A percentile compares a stretch with the other conserved stretches of the same genome.
Evolutionary conservation across 2,888 invertebrate genomes (phyloP).

Genomic region (Ophonus ardosiacus): DNA sequence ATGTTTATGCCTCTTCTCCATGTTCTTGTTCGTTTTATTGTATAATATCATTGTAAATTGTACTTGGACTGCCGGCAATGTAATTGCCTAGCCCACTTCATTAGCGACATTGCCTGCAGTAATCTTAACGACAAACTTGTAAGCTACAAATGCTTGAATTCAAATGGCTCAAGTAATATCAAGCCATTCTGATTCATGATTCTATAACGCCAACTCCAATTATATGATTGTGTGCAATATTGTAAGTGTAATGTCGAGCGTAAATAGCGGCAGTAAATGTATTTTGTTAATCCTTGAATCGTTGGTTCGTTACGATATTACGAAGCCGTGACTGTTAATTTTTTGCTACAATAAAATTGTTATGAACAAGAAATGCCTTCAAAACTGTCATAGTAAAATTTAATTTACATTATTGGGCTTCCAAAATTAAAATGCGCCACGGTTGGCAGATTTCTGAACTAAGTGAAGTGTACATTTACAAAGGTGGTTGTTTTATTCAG

Average conservation of each 20-base stretch:
- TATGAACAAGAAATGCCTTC: no score
- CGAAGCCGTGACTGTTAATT: no score
- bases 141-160: slow-evolving; percentile 53
- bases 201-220: slow-evolving; percentile 41
- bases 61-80: slow-evolving; percentile 44
- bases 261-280: neutral
- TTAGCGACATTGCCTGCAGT: slow-evolving; percentile 59
- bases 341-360: no score
- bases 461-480: no score
- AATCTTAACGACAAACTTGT: slow-evolving; percentile 62
- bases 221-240: slow-evolving; percentile 34
- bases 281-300: neutral
- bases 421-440: no score
- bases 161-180: slow-evolving; percentile 53
- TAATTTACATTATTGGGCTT: no score
- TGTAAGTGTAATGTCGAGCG: slow-evolving; percentile 18
- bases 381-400: no score
- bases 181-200: slow-evolving; percentile 40
- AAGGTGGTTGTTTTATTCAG: no score
- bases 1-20: slow-evolving; percentile 9
- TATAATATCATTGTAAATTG: slow-evolving; percentile 61
- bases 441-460: no score
- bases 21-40: slow-evolving; percentile 56
- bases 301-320: no score
- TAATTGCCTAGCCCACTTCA: slow-evolving; percentile 62